These are phyloP conservation scores for Astreopora myriophthalma DNA, from an alignment of 64 coral and sea anemone genomes.

Conservation along the genomic window DNA sequence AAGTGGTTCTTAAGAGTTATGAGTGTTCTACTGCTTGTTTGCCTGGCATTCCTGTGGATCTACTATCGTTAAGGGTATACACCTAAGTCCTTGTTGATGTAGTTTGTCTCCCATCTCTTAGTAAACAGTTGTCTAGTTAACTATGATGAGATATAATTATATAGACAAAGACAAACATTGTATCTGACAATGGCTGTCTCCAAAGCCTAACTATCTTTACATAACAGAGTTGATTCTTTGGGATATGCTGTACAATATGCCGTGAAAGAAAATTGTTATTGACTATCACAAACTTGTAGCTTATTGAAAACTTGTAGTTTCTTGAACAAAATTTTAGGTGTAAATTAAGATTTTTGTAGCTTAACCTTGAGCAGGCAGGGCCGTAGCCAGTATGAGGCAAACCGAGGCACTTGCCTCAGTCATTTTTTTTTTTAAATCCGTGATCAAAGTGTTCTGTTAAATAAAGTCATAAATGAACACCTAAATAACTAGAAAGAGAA, in stretches of 20 bases:
- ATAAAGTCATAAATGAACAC: too few species aligned
- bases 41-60: slow-evolving; percentile 75
- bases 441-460: too few species aligned
- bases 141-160: too few species aligned
- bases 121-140: too few species aligned
- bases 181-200: not conserved
- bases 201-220: not conserved
- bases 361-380: too few species aligned
- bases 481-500: too few species aligned
- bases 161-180: not conserved
- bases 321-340: not conserved
- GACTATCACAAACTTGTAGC: not conserved
- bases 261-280: not conserved
- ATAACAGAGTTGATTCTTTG: not conserved
- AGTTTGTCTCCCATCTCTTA: not conserved
- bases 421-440: not conserved
- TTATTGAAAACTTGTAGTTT: not conserved
- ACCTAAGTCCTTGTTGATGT: not conserved
- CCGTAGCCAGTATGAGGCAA: too few species aligned
- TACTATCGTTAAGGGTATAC: slow-evolving; percentile 64
- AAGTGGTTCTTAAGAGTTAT: slow-evolving; percentile 73
- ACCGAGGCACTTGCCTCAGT: too few species aligned
- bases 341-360: not conserved
- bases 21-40: slow-evolving; percentile 36
- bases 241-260: not conserved